Conservation (phyloP, 37 sponge, comb jelly and placozoan species). For the Oopsacas minuta region DNA sequence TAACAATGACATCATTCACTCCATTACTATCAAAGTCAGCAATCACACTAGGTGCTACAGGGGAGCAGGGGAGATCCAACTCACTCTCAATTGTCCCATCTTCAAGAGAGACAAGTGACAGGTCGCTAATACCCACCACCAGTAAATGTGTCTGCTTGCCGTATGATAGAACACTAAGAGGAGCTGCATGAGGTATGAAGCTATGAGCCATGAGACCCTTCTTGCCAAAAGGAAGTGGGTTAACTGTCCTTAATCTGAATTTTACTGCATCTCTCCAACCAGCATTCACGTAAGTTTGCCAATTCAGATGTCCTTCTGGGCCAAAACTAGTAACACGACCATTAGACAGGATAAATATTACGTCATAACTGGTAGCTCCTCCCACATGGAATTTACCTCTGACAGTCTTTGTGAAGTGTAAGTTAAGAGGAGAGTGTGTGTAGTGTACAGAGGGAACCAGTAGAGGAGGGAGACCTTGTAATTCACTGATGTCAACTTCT, state of each 20-base stretch:
- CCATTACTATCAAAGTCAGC: conserved; percentile 62
- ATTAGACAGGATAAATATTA: conserved; percentile 63
- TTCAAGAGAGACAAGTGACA: conserved; percentile 27
- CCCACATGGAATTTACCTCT: conserved; percentile 18
- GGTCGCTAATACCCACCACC: conserved; percentile 34
- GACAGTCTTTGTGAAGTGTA: conserved; percentile 26
- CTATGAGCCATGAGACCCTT: not conserved
- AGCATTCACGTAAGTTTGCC: conserved; percentile 38
- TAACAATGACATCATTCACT: conserved; percentile 56
- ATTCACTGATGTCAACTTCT: not conserved
- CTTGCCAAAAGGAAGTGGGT: not conserved
- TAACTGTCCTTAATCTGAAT: not conserved
- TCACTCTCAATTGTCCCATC: conserved; percentile 26
- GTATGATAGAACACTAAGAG: not conserved
- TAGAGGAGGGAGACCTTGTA: not conserved
- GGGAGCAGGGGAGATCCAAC: conserved; percentile 35
- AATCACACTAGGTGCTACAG: conserved; percentile 37
- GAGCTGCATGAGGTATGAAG: not conserved
- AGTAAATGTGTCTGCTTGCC: conserved; percentile 42
- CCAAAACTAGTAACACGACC: conserved; percentile 79
- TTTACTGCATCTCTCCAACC: not conserved
- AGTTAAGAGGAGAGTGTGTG: conserved; percentile 22
- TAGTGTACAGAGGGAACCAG: not conserved
- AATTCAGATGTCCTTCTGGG: conserved; percentile 80
- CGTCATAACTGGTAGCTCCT: conserved; percentile 42